Evolutionary conservation across 2,888 invertebrate genomes (phyloP).

Genomic region (Drosophila rellima): DNA sequence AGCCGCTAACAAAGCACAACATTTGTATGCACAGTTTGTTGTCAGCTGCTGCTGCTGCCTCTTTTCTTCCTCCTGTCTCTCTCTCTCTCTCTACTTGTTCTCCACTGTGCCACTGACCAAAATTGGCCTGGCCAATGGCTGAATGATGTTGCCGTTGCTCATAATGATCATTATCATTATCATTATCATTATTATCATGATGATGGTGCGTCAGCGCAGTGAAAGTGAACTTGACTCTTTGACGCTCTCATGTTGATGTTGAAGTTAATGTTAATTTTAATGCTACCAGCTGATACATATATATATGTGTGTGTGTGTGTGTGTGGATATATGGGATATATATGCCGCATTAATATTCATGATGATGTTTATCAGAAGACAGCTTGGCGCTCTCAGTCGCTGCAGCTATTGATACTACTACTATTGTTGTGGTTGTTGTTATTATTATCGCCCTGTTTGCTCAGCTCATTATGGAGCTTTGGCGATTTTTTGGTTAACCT

Average conservation of each 20-base stretch:
- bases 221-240: slow-evolving; percentile 83
- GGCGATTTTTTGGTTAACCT: slow-evolving; percentile 69
- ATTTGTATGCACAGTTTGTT: slow-evolving; percentile 71
- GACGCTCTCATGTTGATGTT: slow-evolving; percentile 40
- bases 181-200: background rate
- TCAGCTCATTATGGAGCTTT: slow-evolving; percentile 66
- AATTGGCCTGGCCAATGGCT: slow-evolving; percentile 56
- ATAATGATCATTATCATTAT: slow-evolving; percentile 8
- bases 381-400: slow-evolving; percentile 34
- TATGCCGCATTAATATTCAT: slow-evolving; percentile 75
- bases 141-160: slow-evolving; percentile 23
- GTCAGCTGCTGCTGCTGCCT: slow-evolving; percentile 8
- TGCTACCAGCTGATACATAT: slow-evolving; percentile 28
- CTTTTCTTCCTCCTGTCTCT: background rate
- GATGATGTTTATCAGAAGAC: slow-evolving; percentile 62
- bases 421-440: slow-evolving; percentile 19
- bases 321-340: slow-evolving; percentile 46
- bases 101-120: slow-evolving; percentile 75
- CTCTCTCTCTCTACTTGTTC: background rate
- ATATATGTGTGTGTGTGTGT: slow-evolving; percentile 16
- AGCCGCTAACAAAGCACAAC: slow-evolving; percentile 49
- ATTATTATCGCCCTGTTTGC: slow-evolving; percentile 55
- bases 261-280: slow-evolving; percentile 45
- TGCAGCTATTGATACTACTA: slow-evolving; percentile 13
- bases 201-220: slow-evolving; percentile 73